These are phyloP conservation scores for Drosophila buzzatii DNA, from an alignment of 2,888 invertebrate genomes.

Conservation along the genomic window DNA sequence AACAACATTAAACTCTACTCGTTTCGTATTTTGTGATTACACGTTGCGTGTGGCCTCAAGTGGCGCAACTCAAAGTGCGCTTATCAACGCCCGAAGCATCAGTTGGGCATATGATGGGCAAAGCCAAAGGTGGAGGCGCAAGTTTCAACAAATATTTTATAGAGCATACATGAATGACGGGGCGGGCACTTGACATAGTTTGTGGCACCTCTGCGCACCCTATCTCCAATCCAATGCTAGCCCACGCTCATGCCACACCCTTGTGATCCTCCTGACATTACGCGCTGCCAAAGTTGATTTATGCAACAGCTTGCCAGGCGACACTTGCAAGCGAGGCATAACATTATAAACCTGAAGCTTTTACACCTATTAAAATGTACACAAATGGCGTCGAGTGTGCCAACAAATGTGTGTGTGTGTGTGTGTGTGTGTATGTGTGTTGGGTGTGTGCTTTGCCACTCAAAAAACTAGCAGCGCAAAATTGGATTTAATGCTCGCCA, in stretches of 20 bases:
- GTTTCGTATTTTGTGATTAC: conserved; percentile 69
- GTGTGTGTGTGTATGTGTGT: background rate
- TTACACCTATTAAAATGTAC: conserved; percentile 71
- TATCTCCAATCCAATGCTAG: background rate
- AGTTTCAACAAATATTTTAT: conserved; percentile 70
- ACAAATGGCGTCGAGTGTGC: conserved; percentile 39
- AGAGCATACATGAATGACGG: conserved; percentile 65
- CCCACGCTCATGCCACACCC: background rate
- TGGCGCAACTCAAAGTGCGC: conserved; percentile 66
- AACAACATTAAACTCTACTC: conserved; percentile 74
- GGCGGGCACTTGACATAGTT: conserved; percentile 56
- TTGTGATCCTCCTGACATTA: background rate
- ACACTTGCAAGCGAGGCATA: conserved; percentile 57
- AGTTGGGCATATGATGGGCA: conserved; percentile 41
- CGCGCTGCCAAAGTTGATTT: conserved; percentile 64
- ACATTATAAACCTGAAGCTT: conserved; percentile 71
- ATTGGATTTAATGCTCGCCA: conserved; percentile 66
- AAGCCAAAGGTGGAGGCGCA: background rate
- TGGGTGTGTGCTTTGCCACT: conserved; percentile 54
- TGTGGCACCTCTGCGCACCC: background rate
- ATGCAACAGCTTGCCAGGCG: conserved; percentile 72
- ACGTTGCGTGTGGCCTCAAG: conserved; percentile 65
- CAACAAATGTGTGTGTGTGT: conserved; percentile 13
- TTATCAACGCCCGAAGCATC: conserved; percentile 71
- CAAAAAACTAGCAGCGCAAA: conserved; percentile 70